These are phyloP conservation scores for Entomyzon cyanotis DNA, from an alignment of 2,113 vertebrate genomes.

Conservation along the genomic window DNA sequence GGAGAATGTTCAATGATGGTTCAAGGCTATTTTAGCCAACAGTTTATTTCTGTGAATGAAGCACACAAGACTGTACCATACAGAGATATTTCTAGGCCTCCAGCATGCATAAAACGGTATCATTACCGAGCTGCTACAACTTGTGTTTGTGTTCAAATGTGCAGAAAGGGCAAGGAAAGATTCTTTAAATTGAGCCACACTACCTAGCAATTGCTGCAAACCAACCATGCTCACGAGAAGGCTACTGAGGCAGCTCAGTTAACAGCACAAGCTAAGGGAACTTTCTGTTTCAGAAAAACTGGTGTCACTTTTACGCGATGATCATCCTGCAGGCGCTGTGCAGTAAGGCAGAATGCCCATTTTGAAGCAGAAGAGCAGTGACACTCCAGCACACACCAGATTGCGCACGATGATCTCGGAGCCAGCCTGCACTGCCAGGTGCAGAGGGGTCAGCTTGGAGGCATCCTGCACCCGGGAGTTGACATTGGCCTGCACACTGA, in stretches of 20 bases:
- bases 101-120: neutral
- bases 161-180: neutral
- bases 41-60: neutral
- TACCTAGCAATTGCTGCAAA: neutral
- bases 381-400: slow-evolving; percentile 76
- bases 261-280: neutral
- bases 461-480: slow-evolving; percentile 96
- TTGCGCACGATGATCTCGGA: slow-evolving; percentile 98
- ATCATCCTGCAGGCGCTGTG: neutral
- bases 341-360: rapidly evolving
- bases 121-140: neutral
- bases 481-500: slow-evolving; percentile 96
- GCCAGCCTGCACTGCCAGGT: slow-evolving; percentile 94
- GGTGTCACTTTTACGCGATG: too few relatives aligned
- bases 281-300: neutral
- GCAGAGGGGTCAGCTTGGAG: slow-evolving; percentile 93
- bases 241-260: neutral
- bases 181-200: neutral
- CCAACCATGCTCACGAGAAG: rapidly evolving
- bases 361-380: rapidly evolving
- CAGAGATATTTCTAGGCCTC: neutral
- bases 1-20: neutral
- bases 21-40: neutral
- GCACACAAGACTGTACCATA: neutral
- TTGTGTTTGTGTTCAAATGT: neutral